Base-by-base conservation (phyloP, 2,888 invertebrate genomes). In the Heteromyza rotundicornis region DNA sequence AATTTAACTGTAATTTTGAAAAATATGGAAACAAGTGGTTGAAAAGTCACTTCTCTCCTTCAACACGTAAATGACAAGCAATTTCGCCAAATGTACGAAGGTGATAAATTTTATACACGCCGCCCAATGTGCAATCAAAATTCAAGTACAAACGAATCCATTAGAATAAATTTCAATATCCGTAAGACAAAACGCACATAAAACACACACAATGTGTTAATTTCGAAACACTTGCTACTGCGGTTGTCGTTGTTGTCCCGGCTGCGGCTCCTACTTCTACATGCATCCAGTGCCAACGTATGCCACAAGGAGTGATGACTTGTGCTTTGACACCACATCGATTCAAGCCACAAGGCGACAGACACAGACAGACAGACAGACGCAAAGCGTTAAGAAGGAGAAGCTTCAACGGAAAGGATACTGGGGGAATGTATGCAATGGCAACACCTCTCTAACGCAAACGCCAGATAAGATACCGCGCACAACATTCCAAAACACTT, bases 291-390 rank as follows among this genome's bases (percentile, higher is more conserved):
- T 47, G 52, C 20, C 47, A 40, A 40, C 40, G 14, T 8, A 40
- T 40, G 40, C 40, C 40, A 40, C n/a, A 24, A 50, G 52, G 35
- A 47, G 59, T 63, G 65, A 66, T 65, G 68, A 65, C 65, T 64
- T 63, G 61, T 64, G 68, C 66, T 62, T 65, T 68, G 66, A 68
- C 68, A 66, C 64, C 62, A 64, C 66, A 65, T 63, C 62, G 66
- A 66, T 68, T 68, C 66, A 65, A 64, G 65, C 65, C 64, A 64
- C 57, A 59, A 64, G n/a, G 59, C 63, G 63, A 63, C 40, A 40
- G 32, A 32, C 32, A 32, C 32, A 32, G 32, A 32, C 32, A 32
- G 7, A 32, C 32, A 32, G 5, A 32, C 32, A 32, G 32, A 12
- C 32, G 22, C n/a, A 22, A 8, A 32, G 54, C 32, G 35, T 32